Percentiles rank a stretch among this genome's conserved stretches.
Evolutionary conservation across 2,797 vertebrate genomes (phyloP).

Genomic region (Menidia menidia): DNA sequence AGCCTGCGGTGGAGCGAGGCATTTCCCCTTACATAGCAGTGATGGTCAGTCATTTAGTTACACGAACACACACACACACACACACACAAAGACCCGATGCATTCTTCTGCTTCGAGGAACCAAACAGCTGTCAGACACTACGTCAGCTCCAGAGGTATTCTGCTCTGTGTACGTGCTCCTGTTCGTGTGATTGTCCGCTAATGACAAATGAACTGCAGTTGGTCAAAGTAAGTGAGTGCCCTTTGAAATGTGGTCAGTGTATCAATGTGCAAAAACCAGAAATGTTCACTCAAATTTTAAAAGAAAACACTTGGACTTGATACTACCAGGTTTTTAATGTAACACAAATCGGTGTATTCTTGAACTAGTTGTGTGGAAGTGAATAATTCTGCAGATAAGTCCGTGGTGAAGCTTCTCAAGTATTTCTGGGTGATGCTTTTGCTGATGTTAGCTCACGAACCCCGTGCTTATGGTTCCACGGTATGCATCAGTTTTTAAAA

Average conservation of each 20-base stretch:
- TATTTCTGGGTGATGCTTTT: constrained; percentile 4
- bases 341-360: neutral
- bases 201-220: constrained; percentile 30
- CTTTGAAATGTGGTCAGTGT: neutral
- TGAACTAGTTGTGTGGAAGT: neutral
- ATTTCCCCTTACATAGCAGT: constrained; percentile 71
- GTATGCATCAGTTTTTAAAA: constrained; percentile 7
- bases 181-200: constrained; percentile 19
- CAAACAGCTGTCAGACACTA: constrained; percentile 79
- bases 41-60: constrained; percentile 58
- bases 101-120: constrained; percentile 67
- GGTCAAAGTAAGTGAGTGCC: constrained; percentile 4
- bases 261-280: neutral
- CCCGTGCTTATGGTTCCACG: constrained; percentile 29
- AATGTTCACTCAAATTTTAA: neutral
- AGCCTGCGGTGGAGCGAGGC: constrained; percentile 67
- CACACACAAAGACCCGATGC: constrained; percentile 30
- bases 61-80: constrained; percentile 12
- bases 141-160: constrained; percentile 72
- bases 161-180: constrained; percentile 46
- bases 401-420: constrained; percentile 1
- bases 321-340: neutral
- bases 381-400: constrained; percentile 10
- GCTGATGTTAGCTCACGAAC: constrained; percentile 21
- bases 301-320: constrained; percentile 1